These are phyloP conservation scores for Thalassoma bifasciatum DNA, from an alignment of 2,113 vertebrate species.

Conservation along the genomic window DNA sequence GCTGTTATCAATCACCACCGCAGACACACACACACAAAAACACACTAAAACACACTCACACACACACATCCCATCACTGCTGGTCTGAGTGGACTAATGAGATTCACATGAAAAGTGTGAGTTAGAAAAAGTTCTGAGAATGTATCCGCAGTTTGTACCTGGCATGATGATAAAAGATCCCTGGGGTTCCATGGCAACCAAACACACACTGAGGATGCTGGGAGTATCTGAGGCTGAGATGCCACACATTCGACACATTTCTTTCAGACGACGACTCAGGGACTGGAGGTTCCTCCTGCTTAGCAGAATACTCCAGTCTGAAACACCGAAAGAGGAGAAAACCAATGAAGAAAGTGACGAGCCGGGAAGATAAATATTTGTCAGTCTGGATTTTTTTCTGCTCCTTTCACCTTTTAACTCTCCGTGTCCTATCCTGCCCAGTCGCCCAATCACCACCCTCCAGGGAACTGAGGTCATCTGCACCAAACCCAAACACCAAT, in stretches of 20 bases:
- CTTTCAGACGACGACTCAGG: slow-evolving; percentile 94
- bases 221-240: slow-evolving; percentile 97
- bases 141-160: slow-evolving; percentile 80
- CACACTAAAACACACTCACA: slow-evolving; percentile 4
- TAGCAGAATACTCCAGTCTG: slow-evolving; percentile 98
- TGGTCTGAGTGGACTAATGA: slow-evolving; percentile 3
- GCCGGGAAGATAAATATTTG: neutral
- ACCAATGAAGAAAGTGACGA: neutral
- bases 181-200: slow-evolving; percentile 98
- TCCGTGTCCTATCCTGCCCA: slow-evolving; percentile 97
- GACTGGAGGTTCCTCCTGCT: slow-evolving; percentile 96
- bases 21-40: neutral
- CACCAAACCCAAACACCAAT: slow-evolving; percentile 96
- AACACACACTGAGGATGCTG: slow-evolving; percentile 96
- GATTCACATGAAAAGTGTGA: neutral
- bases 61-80: neutral
- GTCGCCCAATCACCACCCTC: slow-evolving; percentile 97
- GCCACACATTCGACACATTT: slow-evolving; percentile 98
- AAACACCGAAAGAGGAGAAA: slow-evolving; percentile 23
- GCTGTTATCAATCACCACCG: slow-evolving; percentile 63
- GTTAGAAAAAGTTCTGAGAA: slow-evolving; percentile 12
- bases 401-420: slow-evolving; percentile 91
- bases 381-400: neutral
- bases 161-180: slow-evolving; percentile 98
- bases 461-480: slow-evolving; percentile 98